A percentile compares a stretch with the other conserved stretches of the same genome.
phyloP scores from a whole-genome alignment of 2,888 invertebrate genomes.

The Nomada fucata region DNA sequence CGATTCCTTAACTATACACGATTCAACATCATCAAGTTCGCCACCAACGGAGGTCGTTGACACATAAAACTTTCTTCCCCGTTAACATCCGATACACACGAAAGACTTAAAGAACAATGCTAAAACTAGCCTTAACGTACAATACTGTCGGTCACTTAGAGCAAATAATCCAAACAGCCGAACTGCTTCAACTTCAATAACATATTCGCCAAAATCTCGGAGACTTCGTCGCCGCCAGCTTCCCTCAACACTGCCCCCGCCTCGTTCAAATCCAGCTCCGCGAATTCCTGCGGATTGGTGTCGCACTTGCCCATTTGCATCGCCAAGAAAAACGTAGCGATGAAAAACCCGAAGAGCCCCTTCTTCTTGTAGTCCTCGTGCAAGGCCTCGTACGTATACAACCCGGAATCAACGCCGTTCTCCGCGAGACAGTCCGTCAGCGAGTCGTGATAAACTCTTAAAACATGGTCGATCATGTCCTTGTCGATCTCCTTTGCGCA shows the following conservation, averaged over 20 bases:
- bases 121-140: background rate
- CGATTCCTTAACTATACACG: background rate
- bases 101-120: no score
- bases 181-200: constrained; percentile 73
- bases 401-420: constrained; percentile 62
- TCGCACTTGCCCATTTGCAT: constrained; percentile 34
- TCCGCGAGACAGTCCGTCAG: constrained; percentile 68
- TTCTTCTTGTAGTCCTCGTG: constrained; percentile 72
- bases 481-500: constrained; percentile 56
- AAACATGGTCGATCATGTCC: constrained; percentile 64
- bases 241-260: accelerated
- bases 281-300: accelerated
- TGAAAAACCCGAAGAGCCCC: constrained; percentile 73
- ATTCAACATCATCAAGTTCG: background rate
- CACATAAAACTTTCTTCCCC: no score
- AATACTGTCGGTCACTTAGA: constrained; percentile 3
- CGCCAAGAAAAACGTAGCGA: constrained; percentile 70
- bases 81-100: no score
- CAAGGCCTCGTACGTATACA: constrained; percentile 74
- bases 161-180: constrained; percentile 69
- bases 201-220: constrained; percentile 74
- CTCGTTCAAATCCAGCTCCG: background rate
- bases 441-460: constrained; percentile 73
- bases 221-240: constrained; percentile 72
- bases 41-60: no score